Evolutionary conservation across 2,113 vertebrate species (phyloP), one percentile per base, ranked within the genome.

Genomic region (Gymnogyps californianus): DNA sequence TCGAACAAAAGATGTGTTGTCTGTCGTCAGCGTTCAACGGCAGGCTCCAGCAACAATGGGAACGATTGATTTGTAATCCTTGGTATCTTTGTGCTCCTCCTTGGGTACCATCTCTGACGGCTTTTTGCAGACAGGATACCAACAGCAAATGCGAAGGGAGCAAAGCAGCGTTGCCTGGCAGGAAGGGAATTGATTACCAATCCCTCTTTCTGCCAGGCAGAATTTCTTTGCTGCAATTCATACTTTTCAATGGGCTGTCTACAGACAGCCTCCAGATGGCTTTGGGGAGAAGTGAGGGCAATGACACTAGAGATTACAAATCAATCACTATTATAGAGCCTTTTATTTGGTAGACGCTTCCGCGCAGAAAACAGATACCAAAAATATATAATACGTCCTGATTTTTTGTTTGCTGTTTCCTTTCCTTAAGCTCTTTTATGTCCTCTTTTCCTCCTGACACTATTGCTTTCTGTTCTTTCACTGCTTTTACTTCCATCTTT

Each of bases 271-370:
- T 96, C 78, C 83, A 78, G 95, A 93, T 96, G 95, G 87, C 89
- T 93, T 83, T 49, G 61, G 58, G 89, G 57, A 38, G 52, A 96
- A 89, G 87, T 32, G 44, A 96, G 89, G 93, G 90, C 93, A 93
- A 82, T 84, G 92, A 94, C 78, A 93, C 79, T 34, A 87, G 78
- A 97, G 97, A 98, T 97, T 95, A 96, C 83, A 96, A 96, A 98
- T 93, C 97, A 90, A 96, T 97, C 94, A 95, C 59, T 97, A 87
- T 88, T 96, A 94, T 29, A 92, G 69, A 90, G 78, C 72, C 79
- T 95, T 92, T 94, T 92, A 95, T 96, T 95, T 87, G 70, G 76
- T 75, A 78, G 83, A 77, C 66, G 65, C 84, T 92, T 93, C 82
- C 0, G 0, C 93, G 87, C 25, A 90, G 79, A 89, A 83, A 94